Evolutionary conservation across 2,797 vertebrate genomes (phyloP).

Genomic region (Syndactyla subalaris): DNA sequence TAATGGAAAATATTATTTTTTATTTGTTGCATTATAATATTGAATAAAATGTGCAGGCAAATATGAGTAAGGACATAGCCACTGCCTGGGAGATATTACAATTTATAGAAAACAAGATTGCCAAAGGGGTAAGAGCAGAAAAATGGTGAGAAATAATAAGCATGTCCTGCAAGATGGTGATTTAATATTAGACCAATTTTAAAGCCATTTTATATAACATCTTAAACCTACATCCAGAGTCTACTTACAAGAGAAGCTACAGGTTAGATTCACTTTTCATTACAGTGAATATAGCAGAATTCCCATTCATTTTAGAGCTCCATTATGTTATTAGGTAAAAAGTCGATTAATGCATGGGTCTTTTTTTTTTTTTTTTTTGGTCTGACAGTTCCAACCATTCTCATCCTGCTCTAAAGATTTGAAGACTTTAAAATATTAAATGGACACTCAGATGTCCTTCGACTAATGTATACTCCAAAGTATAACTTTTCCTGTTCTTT

Average conservation of each 20-base stretch:
- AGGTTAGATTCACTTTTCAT: not conserved
- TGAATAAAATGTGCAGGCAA: not conserved
- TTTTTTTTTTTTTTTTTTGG: not conserved
- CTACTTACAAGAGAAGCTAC: not conserved
- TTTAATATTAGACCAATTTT: not conserved
- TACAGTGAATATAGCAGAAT: not conserved
- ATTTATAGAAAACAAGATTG: not conserved
- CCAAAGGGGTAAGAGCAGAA: not conserved
- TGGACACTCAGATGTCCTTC: not conserved
- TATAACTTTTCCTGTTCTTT: not conserved
- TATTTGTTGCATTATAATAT: not conserved
- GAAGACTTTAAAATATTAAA: not conserved
- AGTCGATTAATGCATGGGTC: not conserved
- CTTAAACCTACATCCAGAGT: not conserved
- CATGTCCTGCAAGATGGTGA: not conserved
- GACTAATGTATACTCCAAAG: not conserved
- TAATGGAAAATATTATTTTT: not conserved
- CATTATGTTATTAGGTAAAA: not conserved
- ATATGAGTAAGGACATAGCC: not conserved
- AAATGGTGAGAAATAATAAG: not conserved
- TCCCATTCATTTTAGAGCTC: not conserved
- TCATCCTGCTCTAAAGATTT: not conserved
- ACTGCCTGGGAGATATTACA: not conserved
- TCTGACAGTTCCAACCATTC: not conserved
- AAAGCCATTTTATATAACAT: not conserved